These are phyloP conservation scores for Nothobranchius furzeri DNA, from an alignment of 2,113 vertebrate species.

Conservation along the genomic window DNA sequence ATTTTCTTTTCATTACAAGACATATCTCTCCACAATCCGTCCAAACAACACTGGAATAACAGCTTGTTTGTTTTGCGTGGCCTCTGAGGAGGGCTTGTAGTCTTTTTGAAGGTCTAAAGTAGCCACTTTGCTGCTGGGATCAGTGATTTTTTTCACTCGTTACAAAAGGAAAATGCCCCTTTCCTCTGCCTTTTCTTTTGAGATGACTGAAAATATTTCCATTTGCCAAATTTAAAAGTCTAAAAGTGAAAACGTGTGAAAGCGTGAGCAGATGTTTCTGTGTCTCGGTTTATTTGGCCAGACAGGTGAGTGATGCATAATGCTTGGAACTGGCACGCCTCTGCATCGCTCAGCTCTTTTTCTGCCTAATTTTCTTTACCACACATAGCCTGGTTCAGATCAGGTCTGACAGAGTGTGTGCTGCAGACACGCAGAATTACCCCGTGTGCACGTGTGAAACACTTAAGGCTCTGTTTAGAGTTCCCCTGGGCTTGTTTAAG, in stretches of 20 bases:
- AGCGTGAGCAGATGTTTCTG: slow-evolving; percentile 83
- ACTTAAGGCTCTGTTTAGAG: slow-evolving; percentile 51
- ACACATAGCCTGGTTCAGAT: slow-evolving; percentile 86
- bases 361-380: slow-evolving; percentile 86
- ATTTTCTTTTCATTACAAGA: slow-evolving; percentile 83
- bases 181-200: no score
- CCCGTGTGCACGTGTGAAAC: slow-evolving; percentile 43
- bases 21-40: slow-evolving; percentile 74
- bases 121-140: slow-evolving; percentile 33
- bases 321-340: slow-evolving; percentile 83
- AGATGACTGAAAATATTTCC: slow-evolving; percentile 8
- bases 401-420: slow-evolving; percentile 81
- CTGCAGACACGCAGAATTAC: slow-evolving; percentile 39
- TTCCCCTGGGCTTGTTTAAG: slow-evolving; percentile 58
- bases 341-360: slow-evolving; percentile 82
- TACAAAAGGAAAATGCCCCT: slow-evolving; percentile 20
- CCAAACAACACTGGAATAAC: slow-evolving; percentile 80
- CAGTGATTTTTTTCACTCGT: slow-evolving; percentile 42
- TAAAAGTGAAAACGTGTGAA: slow-evolving; percentile 61
- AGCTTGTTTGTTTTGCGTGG: slow-evolving; percentile 75
- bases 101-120: slow-evolving; percentile 29
- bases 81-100: slow-evolving; percentile 57
- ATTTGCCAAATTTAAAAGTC: slow-evolving; percentile 22
- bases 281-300: slow-evolving; percentile 84
- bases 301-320: slow-evolving; percentile 88